Evolutionary conservation across 2,888 invertebrate species (phyloP), one percentile per base, ranked within the genome.

Genomic region (Brenthis daphne): DNA sequence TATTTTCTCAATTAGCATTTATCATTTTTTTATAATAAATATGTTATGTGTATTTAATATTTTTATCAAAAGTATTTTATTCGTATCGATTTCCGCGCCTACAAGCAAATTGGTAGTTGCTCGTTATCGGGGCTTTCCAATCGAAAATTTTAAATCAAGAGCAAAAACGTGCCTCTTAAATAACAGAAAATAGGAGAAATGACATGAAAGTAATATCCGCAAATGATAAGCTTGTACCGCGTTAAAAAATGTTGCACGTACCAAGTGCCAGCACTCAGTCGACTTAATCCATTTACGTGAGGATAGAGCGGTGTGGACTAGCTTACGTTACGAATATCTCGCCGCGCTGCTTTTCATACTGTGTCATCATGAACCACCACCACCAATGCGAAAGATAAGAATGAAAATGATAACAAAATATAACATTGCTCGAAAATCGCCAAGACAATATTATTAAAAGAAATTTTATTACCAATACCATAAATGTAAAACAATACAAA

Each of bases 261-360:
- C 20, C 20, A 20, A 70, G 64, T 47, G 53, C 64, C 60, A 57
- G 64, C 68, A 68, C 72, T 68, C 71, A 64, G 33, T 54, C 51
- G 57, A 71, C 53, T 74, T 73, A 69, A 74, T 71, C 73, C 70
- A 71, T 72, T 74, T 73, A 71, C 74, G 67, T 65, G 68, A 64
- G 71, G 54, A 63, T 66, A 65, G 57, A 64, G 61, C 65, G 51
- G 67, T 60, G 67, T 68, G 67, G 65, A 69, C 57, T n/a, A 64
- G 47, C 55, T 56, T 60, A 60, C 60, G 20, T 29, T 60, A 50
- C 50, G 29, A 16, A 16, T 29, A 50, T 29, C 50, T 48, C 13
- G 50, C 29, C 33, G 50, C 60, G 29, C 37, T 43, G 8, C 37
- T 43, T 43, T 43, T 43, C 37, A 8, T 33, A 33, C 60, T 60